A percentile compares a stretch with the other conserved stretches of the same genome.
These are phyloP conservation scores for Pipistrellus kuhlii DNA, from an alignment of 2,797 vertebrate species.

Conservation along the genomic window DNA sequence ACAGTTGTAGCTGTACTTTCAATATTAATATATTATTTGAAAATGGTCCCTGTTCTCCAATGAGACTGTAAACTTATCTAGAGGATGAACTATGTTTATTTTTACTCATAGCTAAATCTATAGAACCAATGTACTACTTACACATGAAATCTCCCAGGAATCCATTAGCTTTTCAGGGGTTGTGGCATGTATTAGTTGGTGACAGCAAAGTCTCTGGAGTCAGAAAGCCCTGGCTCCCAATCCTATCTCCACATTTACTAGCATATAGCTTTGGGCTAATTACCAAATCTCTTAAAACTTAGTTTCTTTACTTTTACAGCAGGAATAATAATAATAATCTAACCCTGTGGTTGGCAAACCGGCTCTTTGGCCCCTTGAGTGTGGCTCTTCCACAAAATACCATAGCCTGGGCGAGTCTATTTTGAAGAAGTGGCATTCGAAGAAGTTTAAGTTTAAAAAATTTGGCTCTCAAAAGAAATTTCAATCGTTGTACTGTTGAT, in stretches of 20 bases:
- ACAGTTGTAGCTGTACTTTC: not conserved
- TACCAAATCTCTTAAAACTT: not conserved
- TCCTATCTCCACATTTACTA: not conserved
- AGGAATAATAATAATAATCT: slow-evolving; percentile 11
- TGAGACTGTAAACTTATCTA: not conserved
- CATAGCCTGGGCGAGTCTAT: no score
- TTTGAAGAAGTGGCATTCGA: no score
- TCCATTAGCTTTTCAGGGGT: not conserved
- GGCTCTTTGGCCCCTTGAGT: no score
- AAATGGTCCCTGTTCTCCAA: slow-evolving; percentile 9
- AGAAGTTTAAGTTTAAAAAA: no score
- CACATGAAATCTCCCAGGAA: slow-evolving; percentile 8
- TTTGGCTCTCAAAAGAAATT: no score
- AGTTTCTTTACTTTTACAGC: slow-evolving; percentile 14
- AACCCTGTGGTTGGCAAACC: no score
- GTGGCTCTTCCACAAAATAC: no score
- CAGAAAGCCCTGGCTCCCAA: not conserved
- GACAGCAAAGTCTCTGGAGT: not conserved
- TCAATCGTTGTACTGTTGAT: no score
- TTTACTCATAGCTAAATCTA: not conserved
- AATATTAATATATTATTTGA: slow-evolving; percentile 14
- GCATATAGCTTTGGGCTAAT: not conserved
- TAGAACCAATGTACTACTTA: not conserved
- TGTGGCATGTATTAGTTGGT: not conserved
- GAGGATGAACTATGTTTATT: not conserved